A percentile compares a stretch with the other conserved stretches of the same genome.
phyloP scores from a whole-genome alignment of 2,797 vertebrate genomes.

The Melanotaenia trifasciata region DNA sequence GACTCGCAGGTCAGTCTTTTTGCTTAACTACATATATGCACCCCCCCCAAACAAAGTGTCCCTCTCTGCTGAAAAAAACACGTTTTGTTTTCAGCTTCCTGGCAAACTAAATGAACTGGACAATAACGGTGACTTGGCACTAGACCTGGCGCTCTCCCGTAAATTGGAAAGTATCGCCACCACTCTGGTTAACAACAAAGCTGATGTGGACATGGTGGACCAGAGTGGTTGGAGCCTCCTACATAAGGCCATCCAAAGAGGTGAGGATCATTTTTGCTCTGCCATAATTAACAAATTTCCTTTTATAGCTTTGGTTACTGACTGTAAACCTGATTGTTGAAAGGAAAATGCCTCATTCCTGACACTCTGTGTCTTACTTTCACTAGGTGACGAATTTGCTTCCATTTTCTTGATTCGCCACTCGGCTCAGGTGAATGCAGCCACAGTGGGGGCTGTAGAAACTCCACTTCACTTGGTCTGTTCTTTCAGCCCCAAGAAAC shows the following conservation, averaged over 20 bases:
- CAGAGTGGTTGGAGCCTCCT: constrained; percentile 96
- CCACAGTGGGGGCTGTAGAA: constrained; percentile 92
- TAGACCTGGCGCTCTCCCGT: constrained; percentile 92
- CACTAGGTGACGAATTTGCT: constrained; percentile 92
- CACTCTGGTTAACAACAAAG: constrained; percentile 93
- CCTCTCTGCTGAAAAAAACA: neutral
- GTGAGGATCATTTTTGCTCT: constrained; percentile 69
- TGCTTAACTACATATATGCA: neutral
- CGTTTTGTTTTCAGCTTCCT: constrained; percentile 85
- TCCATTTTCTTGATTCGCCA: constrained; percentile 96
- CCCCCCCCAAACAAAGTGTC: neutral
- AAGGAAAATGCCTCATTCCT: neutral
- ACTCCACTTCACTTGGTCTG: constrained; percentile 96
- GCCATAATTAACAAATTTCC: too few relatives aligned
- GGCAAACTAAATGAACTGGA: constrained; percentile 95
- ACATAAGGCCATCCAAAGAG: constrained; percentile 97
- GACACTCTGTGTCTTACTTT: neutral
- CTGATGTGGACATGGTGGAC: constrained; percentile 96
- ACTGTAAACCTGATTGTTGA: too few relatives aligned
- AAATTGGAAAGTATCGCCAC: constrained; percentile 94
- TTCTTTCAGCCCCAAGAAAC: constrained; percentile 92
- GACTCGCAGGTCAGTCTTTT: constrained; percentile 90
- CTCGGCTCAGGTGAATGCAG: constrained; percentile 92
- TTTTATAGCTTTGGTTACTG: neutral
- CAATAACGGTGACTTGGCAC: constrained; percentile 93